Base-by-base conservation (phyloP, 2,113 vertebrate genomes). In the Lanius ludovicianus region DNA sequence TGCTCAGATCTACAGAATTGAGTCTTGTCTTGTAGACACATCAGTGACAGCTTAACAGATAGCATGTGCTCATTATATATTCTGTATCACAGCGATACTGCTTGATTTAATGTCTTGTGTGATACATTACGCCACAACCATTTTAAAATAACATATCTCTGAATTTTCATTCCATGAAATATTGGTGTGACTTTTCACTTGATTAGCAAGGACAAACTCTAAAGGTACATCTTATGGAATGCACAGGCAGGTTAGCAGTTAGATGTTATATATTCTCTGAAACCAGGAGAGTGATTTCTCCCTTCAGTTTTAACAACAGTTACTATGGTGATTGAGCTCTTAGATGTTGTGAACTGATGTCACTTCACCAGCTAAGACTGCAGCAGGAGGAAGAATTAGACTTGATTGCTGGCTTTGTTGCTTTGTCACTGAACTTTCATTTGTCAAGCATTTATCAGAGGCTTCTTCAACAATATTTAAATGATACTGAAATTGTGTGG, bases 281-380 rank as follows among this genome's bases (percentile, higher is more conserved):
- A 95, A 96, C 30, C n/a, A 65, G 57, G 83, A 84, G 52, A 62
- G 30, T 75, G 96, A 98, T 98, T 98, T 98, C 95, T 97, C 55
- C 17, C 90, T 95, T 98, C 96, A 97, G 95, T 97, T 96, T 92
- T 90, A 97, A 93, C 97, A 96, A 89, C 76, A 60, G 97, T 98
- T 98, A 94, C 97, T 97, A 97, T 98, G 98, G 98, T 95, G 97
- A 98, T 95, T 76, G 97, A 94, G 94, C 92, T 97, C 87, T 91
- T 90, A 96, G 87, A 97, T 13, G 44, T 91, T 80, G 90, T 75
- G 84, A 91, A 63, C 92, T 98, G 98, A 97, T 94, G 91, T 97
- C 97, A 97, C 91, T 98, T 98, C 96, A 96, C 90, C 77, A 89
- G 71, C 96, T 95, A 56, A 93, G 39, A 84, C 79, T 19, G 21